phyloP scores from a whole-genome alignment of 2,797 vertebrate genomes.

The Acestrorhynchus altus region DNA sequence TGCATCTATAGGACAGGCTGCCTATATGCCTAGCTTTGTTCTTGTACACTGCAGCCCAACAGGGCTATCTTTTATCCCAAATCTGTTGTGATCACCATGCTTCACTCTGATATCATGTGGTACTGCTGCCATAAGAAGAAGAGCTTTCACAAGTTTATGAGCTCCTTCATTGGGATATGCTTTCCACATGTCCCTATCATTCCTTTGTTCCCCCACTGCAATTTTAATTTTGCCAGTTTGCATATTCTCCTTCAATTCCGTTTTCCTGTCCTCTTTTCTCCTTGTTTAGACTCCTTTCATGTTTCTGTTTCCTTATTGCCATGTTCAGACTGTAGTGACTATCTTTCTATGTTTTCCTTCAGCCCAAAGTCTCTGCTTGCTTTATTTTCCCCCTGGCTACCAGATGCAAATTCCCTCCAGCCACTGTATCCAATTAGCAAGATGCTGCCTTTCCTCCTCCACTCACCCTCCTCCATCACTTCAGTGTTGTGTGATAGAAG shows the following conservation, averaged over 20 bases:
- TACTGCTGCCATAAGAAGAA: conserved; percentile 13
- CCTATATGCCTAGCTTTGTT: no score
- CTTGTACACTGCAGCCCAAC: conserved; percentile 21
- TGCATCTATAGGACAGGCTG: no score
- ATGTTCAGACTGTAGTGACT: conserved; percentile 50
- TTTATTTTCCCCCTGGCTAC: conserved; percentile 68
- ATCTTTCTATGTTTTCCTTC: conserved; percentile 59
- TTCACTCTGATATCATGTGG: conserved; percentile 9
- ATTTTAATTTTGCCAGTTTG: conserved; percentile 34
- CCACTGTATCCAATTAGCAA: conserved; percentile 80
- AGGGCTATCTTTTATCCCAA: conserved; percentile 27
- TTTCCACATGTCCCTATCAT: conserved; percentile 51
- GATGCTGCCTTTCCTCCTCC: conserved; percentile 66
- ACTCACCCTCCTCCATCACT: conserved; percentile 60
- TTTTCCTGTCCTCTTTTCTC: conserved; percentile 14
- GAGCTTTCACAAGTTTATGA: conserved; percentile 43
- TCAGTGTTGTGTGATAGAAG: conserved; percentile 61
- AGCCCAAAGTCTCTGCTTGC: conserved; percentile 65
- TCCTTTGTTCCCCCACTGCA: conserved; percentile 8
- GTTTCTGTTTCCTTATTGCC: conserved; percentile 42
- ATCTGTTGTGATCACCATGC: conserved; percentile 14
- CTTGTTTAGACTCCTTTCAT: conserved; percentile 44
- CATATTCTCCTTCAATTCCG: conserved; percentile 41
- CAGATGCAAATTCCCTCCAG: conserved; percentile 72
- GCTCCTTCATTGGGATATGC: conserved; percentile 36